Percentiles rank a stretch among this genome's conserved stretches.
These are phyloP conservation scores for Amblyjoppa fuscipennis DNA, from an alignment of 2,888 invertebrate species.

Conservation along the genomic window DNA sequence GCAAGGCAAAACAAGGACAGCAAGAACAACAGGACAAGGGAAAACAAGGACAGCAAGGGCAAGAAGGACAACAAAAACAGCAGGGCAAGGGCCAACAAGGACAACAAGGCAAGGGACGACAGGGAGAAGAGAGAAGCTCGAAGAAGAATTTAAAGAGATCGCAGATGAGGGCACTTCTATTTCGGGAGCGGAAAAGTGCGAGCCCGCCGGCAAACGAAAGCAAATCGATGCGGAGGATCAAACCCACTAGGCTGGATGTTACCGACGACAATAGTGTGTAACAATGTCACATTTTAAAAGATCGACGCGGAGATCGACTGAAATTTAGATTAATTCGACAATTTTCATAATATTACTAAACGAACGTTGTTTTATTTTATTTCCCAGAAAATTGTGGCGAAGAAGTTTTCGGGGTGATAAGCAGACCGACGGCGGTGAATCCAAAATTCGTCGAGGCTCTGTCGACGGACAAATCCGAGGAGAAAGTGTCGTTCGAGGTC, in stretches of 20 bases:
- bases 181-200: slow-evolving; percentile 42
- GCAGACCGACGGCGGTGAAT: slow-evolving; percentile 75
- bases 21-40: slow-evolving; percentile 33
- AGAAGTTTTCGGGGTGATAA: slow-evolving; percentile 75
- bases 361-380: slow-evolving; percentile 4
- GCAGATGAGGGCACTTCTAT: slow-evolving; percentile 55
- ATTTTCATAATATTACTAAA: slow-evolving; percentile 16
- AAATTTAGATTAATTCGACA: neutral
- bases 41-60: no score
- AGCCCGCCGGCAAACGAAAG: slow-evolving; percentile 25
- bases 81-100: no score
- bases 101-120: no score
- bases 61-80: no score
- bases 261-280: slow-evolving; percentile 73
- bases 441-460: slow-evolving; percentile 76
- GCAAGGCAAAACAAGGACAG: neutral
- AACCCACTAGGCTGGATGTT: slow-evolving; percentile 77
- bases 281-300: slow-evolving; percentile 21
- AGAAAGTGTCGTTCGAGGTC: slow-evolving; percentile 74
- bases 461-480: slow-evolving; percentile 73
- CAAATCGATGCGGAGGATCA: slow-evolving; percentile 74
- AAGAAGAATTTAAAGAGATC: slow-evolving; percentile 68
- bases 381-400: slow-evolving; percentile 70
- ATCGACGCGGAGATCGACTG: slow-evolving; percentile 16
- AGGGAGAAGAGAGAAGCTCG: slow-evolving; percentile 38